phyloP scores from a whole-genome alignment of 2,888 invertebrate species.

The Orchesellides sinensis region DNA sequence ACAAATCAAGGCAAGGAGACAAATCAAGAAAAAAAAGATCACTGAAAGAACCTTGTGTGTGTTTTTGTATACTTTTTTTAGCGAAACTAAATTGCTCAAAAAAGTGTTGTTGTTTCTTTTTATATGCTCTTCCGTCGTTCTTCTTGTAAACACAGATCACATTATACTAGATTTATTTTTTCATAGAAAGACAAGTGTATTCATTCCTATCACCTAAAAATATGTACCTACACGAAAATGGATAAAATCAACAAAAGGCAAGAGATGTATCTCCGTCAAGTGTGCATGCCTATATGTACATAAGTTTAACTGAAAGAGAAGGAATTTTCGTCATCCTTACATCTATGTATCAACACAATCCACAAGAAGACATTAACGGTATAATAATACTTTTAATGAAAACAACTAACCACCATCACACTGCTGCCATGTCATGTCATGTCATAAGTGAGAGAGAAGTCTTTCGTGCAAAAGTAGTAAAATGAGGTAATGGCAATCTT shows the following conservation, averaged over 20 bases:
- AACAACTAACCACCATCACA: neutral
- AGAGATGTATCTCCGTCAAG: no score
- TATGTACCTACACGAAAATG: no score
- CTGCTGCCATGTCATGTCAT: no score
- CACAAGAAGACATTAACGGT: no score
- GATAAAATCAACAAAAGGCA: neutral
- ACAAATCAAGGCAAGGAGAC: conserved; percentile 30
- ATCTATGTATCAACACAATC: no score
- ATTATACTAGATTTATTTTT: conserved; percentile 22
- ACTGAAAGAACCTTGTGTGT: neutral
- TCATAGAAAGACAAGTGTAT: conserved; percentile 15
- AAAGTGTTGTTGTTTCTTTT: conserved; percentile 16
- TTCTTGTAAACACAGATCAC: neutral
- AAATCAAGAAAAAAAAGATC: neutral
- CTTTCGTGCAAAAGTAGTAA: neutral
- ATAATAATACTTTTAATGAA: conserved; percentile 9
- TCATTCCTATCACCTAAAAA: no score
- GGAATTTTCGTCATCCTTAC: no score
- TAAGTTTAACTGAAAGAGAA: no score
- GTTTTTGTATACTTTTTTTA: no score
- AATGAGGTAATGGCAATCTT: neutral
- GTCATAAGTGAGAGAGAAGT: conserved; percentile 1
- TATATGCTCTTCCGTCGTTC: no score
- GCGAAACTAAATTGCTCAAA: conserved; percentile 26
- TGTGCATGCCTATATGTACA: no score